phyloP scores from a whole-genome alignment of 2,888 invertebrate genomes.

The Sphinx pinastri region DNA sequence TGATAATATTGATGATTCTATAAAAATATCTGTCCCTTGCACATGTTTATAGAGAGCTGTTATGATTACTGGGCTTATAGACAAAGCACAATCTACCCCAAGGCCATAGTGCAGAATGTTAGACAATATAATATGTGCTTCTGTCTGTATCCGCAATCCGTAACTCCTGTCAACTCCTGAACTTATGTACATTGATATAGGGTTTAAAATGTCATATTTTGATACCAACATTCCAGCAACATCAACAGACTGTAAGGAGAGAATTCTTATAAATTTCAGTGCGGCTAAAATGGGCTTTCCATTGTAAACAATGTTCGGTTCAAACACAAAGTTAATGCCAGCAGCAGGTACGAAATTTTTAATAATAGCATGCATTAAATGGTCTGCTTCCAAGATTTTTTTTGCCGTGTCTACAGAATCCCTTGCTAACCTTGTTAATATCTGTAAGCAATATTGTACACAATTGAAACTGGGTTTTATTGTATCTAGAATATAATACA shows the following conservation, averaged over 20 bases:
- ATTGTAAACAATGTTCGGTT: conserved; percentile 79
- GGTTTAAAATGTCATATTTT: conserved; percentile 81
- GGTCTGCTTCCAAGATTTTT: conserved; percentile 85
- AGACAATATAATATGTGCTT: conserved; percentile 84
- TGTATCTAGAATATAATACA: conserved; percentile 89
- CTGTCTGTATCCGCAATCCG: conserved; percentile 85
- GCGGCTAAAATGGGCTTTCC: conserved; percentile 88
- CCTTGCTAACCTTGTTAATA: conserved; percentile 90
- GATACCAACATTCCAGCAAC: conserved; percentile 80
- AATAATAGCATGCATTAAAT: conserved; percentile 86
- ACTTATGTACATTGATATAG: conserved; percentile 82
- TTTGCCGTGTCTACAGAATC: conserved; percentile 88
- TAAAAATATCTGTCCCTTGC: conserved; percentile 79
- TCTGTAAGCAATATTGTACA: conserved; percentile 89
- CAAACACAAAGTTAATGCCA: conserved; percentile 65
- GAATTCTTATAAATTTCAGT: conserved; percentile 88
- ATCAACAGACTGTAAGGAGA: conserved; percentile 85
- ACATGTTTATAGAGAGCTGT: conserved; percentile 84
- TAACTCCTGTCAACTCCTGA: conserved; percentile 78
- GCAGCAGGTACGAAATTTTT: conserved; percentile 83
- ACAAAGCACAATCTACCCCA: conserved; percentile 70
- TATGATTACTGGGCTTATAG: conserved; percentile 82
- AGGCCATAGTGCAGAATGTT: conserved; percentile 82
- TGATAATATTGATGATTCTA: conserved; percentile 74
- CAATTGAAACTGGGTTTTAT: conserved; percentile 88